phyloP scores from a whole-genome alignment of 1,140 invertebrate genomes.

The Antheraea pernyi region DNA sequence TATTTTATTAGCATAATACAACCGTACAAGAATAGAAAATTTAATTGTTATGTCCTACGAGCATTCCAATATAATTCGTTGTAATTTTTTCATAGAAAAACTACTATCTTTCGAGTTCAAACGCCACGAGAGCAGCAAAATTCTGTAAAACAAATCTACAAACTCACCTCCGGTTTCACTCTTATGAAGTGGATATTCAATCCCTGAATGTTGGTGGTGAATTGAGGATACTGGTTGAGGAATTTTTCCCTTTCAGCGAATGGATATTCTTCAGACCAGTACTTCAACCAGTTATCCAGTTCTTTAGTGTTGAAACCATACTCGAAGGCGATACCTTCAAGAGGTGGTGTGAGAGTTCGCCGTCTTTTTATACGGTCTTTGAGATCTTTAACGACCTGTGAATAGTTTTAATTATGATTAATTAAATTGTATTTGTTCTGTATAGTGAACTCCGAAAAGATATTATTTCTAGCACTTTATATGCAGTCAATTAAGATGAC shows the following conservation, averaged over 20 bases:
- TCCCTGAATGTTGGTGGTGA: constrained; percentile 84
- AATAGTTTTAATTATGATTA: not conserved
- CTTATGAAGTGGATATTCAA: constrained; percentile 88
- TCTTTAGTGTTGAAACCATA: constrained; percentile 88
- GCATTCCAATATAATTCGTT: too few species aligned
- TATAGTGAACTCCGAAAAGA: too few species aligned
- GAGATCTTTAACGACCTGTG: constrained; percentile 82
- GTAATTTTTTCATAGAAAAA: too few species aligned
- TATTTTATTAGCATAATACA: too few species aligned
- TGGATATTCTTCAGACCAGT: constrained; percentile 85
- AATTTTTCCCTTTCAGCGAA: constrained; percentile 84
- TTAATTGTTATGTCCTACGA: too few species aligned
- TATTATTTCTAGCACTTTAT: too few species aligned
- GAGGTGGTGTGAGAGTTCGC: constrained; percentile 71
- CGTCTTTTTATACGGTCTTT: constrained; percentile 80
- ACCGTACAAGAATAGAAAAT: too few species aligned
- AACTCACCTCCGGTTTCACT: constrained; percentile 75
- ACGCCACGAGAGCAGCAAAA: too few species aligned
- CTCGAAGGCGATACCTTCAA: constrained; percentile 84
- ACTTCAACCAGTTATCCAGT: constrained; percentile 81
- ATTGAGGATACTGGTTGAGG: constrained; percentile 87
- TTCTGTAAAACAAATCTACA: not conserved
- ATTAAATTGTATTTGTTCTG: too few species aligned
- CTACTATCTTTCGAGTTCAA: too few species aligned
- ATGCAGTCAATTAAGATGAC: too few species aligned